Percentiles rank a stretch among this genome's conserved stretches.
Conservation (phyloP, 2,797 vertebrate genomes). For the Phrynocephalus forsythii region DNA sequence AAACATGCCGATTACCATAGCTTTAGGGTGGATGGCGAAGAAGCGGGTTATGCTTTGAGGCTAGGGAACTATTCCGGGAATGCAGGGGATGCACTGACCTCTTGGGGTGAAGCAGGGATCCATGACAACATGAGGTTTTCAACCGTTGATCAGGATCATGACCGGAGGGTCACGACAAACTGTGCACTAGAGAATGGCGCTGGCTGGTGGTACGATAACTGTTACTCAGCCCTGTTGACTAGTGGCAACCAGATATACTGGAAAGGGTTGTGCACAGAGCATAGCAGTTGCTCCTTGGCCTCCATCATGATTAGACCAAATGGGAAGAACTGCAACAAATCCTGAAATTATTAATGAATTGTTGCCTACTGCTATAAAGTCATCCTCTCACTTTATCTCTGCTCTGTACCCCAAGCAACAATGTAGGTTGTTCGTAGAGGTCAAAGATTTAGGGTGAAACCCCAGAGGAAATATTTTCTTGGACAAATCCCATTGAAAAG, state of each 20-base stretch:
- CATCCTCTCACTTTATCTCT: conserved; percentile 15
- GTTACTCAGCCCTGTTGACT: conserved; percentile 39
- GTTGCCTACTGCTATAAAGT: conserved; percentile 21
- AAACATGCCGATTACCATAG: neutral
- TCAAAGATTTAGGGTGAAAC: neutral
- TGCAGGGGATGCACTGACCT: conserved; percentile 29
- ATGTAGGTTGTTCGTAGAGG: conserved; percentile 10
- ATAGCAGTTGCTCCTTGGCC: conserved; percentile 22
- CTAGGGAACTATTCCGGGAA: neutral
- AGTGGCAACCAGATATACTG: conserved; percentile 48
- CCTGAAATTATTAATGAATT: conserved; percentile 38
- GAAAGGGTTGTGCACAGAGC: conserved; percentile 36
- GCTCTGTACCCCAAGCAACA: conserved; percentile 20
- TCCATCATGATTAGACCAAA: conserved; percentile 49
- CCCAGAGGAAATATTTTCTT: neutral
- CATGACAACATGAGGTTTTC: conserved; percentile 50
- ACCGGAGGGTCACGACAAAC: conserved; percentile 3
- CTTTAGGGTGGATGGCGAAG: conserved; percentile 42
- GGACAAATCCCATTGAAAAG: neutral
- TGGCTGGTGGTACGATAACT: conserved; percentile 55
- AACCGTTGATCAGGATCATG: conserved; percentile 43
- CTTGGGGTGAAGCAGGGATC: neutral
- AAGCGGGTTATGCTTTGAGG: conserved; percentile 9
- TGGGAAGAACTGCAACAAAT: conserved; percentile 32
- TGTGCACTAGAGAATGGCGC: neutral